These are phyloP conservation scores for Toxotes jaculatrix DNA, from an alignment of 2,113 vertebrate genomes.

Conservation along the genomic window DNA sequence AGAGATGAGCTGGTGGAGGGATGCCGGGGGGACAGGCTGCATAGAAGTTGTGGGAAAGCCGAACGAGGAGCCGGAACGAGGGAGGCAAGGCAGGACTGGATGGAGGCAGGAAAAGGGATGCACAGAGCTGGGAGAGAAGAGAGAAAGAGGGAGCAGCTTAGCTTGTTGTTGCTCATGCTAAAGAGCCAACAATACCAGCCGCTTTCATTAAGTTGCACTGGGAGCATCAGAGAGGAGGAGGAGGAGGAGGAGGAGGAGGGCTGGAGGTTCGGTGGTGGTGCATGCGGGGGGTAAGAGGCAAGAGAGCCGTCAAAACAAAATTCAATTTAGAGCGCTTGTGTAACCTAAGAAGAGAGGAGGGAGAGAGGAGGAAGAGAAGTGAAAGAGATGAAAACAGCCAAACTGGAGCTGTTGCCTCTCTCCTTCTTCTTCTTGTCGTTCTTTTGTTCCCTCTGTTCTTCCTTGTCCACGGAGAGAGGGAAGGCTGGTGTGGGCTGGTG, in stretches of 20 bases:
- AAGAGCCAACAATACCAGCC: conserved; percentile 49
- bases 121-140: conserved; percentile 10
- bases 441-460: conserved; percentile 45
- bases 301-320: conserved; percentile 48
- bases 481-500: conserved; percentile 8
- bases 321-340: conserved; percentile 29
- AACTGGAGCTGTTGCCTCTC: conserved; percentile 31
- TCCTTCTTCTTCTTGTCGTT: conserved; percentile 24
- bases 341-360: conserved; percentile 9
- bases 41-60: conserved; percentile 50
- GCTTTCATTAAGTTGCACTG: conserved; percentile 60
- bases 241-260: conserved; percentile 37
- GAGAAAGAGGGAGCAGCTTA: conserved; percentile 27
- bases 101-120: conserved; percentile 30
- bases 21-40: conserved; percentile 40
- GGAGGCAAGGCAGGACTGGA: conserved; percentile 6
- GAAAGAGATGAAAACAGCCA: conserved; percentile 9
- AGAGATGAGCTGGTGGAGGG: conserved; percentile 34
- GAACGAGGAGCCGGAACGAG: conserved; percentile 7
- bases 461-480: conserved; percentile 44
- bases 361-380: neutral
- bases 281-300: conserved; percentile 33
- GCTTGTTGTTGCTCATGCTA: conserved; percentile 39
- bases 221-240: conserved; percentile 32
- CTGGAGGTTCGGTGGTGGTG: conserved; percentile 26